phyloP scores from a whole-genome alignment of 1,140 invertebrate genomes.

The Tigriopus japonicus region DNA sequence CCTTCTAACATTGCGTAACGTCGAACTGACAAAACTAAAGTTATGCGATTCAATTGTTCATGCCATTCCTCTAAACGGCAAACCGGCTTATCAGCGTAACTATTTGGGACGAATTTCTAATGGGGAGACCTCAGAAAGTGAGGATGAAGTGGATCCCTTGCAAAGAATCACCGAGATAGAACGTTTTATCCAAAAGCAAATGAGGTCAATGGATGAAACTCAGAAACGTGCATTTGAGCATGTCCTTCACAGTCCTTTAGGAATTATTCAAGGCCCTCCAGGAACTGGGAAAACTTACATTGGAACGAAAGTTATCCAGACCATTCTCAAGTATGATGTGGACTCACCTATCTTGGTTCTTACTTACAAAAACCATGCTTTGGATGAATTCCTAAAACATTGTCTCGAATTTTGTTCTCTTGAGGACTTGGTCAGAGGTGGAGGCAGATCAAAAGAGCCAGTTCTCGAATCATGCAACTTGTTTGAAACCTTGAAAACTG shows the following conservation, averaged over 20 bases:
- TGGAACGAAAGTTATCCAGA: conserved; percentile 42
- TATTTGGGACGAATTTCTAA: conserved; percentile 5
- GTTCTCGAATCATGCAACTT: conserved; percentile 26
- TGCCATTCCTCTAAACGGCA: neutral
- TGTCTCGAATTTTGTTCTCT: conserved; percentile 26
- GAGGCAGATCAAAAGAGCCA: conserved; percentile 43
- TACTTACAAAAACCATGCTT: conserved; percentile 66
- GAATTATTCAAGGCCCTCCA: conserved; percentile 52
- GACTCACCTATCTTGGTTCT: conserved; percentile 48
- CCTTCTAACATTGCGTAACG: conserved; percentile 24
- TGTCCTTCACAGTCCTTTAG: conserved; percentile 30
- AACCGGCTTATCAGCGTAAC: no score
- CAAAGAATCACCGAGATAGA: no score
- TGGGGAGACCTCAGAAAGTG: conserved; percentile 17
- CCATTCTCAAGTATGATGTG: conserved; percentile 33
- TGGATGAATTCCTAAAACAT: conserved; percentile 72
- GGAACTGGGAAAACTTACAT: conserved; percentile 61
- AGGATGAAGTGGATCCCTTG: conserved; percentile 19
- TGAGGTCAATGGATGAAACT: conserved; percentile 25
- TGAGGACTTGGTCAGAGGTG: conserved; percentile 42
- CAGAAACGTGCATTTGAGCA: conserved; percentile 28
- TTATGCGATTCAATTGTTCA: conserved; percentile 23
- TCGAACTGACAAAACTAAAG: conserved; percentile 24
- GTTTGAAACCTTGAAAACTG: no score
- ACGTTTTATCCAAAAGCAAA: conserved; percentile 12